Evolutionary conservation across 2,797 vertebrate genomes (phyloP).

Genomic region (Carduelis carduelis): DNA sequence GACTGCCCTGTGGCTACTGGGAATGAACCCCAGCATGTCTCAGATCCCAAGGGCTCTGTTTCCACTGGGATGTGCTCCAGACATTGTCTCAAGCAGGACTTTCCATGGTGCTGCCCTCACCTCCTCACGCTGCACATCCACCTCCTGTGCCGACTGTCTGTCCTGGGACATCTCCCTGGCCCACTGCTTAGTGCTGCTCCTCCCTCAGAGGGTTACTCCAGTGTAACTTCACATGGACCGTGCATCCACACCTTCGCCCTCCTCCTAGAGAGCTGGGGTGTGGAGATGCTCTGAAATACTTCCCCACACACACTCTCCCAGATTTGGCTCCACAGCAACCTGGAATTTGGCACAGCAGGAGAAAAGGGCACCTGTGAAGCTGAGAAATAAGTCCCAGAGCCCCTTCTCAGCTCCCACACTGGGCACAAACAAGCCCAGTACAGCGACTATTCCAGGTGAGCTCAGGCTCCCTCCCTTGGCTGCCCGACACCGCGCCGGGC

Average conservation of each 20-base stretch:
- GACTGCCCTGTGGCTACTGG: too few species aligned
- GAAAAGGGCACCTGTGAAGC: neutral
- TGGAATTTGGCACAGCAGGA: neutral
- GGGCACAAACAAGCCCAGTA: accelerated
- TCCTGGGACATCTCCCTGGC: neutral
- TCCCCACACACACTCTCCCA: too few species aligned
- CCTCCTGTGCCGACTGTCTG: accelerated
- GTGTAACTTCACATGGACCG: accelerated
- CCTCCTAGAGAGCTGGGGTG: neutral
- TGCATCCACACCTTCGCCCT: neutral
- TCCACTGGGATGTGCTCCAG: neutral
- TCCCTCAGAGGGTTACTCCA: neutral
- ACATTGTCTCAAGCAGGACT: neutral
- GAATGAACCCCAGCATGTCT: accelerated
- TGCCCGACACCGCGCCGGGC: accelerated
- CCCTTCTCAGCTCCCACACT: accelerated
- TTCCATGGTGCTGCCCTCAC: neutral
- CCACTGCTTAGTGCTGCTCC: neutral
- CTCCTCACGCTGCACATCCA: accelerated
- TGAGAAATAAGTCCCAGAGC: neutral
- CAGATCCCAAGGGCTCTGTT: neutral
- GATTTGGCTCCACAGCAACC: neutral
- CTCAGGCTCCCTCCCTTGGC: neutral
- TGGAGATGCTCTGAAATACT: neutral
- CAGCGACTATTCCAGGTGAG: neutral